Evolutionary conservation across 2,113 vertebrate species (phyloP).

Genomic region (Notothenia coriiceps): DNA sequence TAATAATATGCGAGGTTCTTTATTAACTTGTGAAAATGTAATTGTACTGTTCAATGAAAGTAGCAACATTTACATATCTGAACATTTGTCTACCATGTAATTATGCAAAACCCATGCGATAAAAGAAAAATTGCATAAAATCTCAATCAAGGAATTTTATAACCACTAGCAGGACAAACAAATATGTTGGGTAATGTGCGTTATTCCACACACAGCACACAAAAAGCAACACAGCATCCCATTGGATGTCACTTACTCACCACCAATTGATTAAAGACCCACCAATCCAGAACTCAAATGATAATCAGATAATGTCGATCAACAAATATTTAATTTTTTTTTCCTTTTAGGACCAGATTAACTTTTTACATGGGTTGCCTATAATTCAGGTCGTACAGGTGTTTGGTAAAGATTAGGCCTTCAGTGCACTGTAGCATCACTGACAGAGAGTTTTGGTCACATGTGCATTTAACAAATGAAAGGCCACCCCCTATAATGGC

Average conservation of each 20-base stretch:
- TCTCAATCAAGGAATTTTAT: background rate
- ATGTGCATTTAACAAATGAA: too few relatives aligned
- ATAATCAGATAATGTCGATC: too few relatives aligned
- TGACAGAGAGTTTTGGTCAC: too few relatives aligned
- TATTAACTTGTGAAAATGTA: background rate
- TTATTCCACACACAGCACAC: background rate
- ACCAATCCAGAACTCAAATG: too few relatives aligned
- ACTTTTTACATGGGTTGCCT: too few relatives aligned
- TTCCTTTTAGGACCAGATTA: too few relatives aligned
- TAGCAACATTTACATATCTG: background rate
- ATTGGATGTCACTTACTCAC: background rate
- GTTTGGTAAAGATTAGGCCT: too few relatives aligned
- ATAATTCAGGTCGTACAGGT: too few relatives aligned
- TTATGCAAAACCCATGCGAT: background rate
- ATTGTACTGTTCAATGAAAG: constrained; percentile 4
- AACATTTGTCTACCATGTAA: background rate
- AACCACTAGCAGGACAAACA: background rate
- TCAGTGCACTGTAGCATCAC: too few relatives aligned
- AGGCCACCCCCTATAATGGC: too few relatives aligned
- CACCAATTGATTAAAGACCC: too few relatives aligned
- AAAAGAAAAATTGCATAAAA: background rate
- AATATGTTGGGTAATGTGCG: background rate
- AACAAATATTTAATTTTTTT: too few relatives aligned
- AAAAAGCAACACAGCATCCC: background rate
- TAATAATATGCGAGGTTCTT: background rate